A percentile compares a stretch with the other conserved stretches of the same genome.
Evolutionary conservation across 2,888 invertebrate genomes (phyloP).

Genomic region (Noctua fimbriata): DNA sequence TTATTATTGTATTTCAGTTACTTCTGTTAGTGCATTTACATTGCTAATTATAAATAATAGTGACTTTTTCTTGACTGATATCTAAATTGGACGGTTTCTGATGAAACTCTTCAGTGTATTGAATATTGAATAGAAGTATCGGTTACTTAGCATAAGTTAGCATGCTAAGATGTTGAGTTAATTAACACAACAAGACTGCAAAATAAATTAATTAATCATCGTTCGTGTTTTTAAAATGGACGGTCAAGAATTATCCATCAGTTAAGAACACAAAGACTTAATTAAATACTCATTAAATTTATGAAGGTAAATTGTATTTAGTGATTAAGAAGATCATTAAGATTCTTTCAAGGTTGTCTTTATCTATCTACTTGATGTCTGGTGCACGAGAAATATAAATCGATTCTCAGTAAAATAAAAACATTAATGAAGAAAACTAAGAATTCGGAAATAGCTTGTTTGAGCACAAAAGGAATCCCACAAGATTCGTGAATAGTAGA

Average conservation of each 20-base stretch:
- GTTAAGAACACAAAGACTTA: constrained; percentile 24
- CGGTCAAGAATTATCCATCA: constrained; percentile 21
- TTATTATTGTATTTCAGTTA: constrained; percentile 44
- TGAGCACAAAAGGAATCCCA: constrained; percentile 29
- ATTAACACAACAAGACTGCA: background rate
- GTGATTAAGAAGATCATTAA: constrained; percentile 15
- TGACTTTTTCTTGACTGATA: constrained; percentile 6
- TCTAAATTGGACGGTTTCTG: constrained; percentile 15
- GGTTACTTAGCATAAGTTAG: background rate
- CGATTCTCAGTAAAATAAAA: constrained; percentile 14
- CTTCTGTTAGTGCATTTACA: constrained; percentile 26
- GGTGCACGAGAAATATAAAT: background rate
- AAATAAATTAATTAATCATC: constrained; percentile 1
- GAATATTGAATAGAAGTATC: background rate
- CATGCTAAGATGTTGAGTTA: background rate
- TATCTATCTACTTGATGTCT: background rate
- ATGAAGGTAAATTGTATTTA: constrained; percentile 15
- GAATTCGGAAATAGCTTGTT: constrained; percentile 35
- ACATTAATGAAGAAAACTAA: constrained; percentile 6
- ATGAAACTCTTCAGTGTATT: constrained; percentile 21
- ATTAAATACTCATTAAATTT: constrained; percentile 19
- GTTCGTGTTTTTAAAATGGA: constrained; percentile 26
- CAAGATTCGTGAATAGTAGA: constrained; percentile 32
- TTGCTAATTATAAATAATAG: constrained; percentile 16
- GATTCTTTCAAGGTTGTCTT: background rate